Base-by-base conservation (phyloP, 2,113 vertebrate species). In the Vidua chalybeata region DNA sequence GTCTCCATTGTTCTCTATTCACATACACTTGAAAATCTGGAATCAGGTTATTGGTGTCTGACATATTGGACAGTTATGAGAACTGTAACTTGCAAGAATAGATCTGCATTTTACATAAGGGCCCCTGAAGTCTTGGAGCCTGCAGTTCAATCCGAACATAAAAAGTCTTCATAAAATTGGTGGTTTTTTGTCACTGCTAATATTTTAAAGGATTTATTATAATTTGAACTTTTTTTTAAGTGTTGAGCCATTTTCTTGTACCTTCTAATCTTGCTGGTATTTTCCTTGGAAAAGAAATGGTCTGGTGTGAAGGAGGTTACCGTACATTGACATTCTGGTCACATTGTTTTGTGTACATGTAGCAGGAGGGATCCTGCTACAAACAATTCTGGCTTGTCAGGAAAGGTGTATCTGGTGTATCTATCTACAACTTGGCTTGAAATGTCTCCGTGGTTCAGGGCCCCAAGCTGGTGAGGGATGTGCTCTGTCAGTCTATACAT, bases 61-160 rank as follows among this genome's bases (percentile, higher is more conserved):
- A 10, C 2, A 2, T 58, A 0, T 7, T 54, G 28, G 20, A 37
- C 15, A 59, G 0, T 13, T 30, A 3, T 6, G 67, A 33, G 33
- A 73, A 33, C 23, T 67, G 37, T 52, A 39, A 28, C 45, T 72
- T 73, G 15, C 9, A 67, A 26, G 35, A 77, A 10, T 2, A 72
- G 13, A 31, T 82, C n/a, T 63, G 13, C 11, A 5, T 76, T 72
- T 84, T 63, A 9, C 2, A 1, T 51, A 26, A 13, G 22, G 46
- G 24, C 1, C 27, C 15, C 6, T 15, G 13, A 39, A 48, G 12
- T 64, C 31, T 30, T 6, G 22, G 66, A 58, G 17, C 46, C 43
- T 49, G 1, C 35, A 31, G 24, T 79, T 93, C 17, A 63, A 19
- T 22, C 15, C 31, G 10, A 52, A 61, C 27, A 52, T 28, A n/a